Conservation (phyloP, 2,888 invertebrate species). For the Itoplectis maculator region DNA sequence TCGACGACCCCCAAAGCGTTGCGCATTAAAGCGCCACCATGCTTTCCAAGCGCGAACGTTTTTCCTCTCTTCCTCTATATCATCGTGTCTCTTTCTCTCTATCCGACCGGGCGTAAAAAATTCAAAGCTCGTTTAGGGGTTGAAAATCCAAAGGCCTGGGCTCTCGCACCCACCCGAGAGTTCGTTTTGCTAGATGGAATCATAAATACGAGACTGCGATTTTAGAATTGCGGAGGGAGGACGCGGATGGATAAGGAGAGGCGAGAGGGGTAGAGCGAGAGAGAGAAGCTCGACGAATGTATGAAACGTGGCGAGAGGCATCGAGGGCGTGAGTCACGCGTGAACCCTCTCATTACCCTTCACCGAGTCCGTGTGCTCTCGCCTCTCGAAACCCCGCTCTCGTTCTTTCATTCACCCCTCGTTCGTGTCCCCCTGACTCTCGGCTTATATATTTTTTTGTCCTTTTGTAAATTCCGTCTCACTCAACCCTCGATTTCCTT, state of each 20-base stretch:
- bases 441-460: slow-evolving; percentile 14
- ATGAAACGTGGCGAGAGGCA: slow-evolving; percentile 53
- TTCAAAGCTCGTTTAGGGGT: slow-evolving; percentile 67
- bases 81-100: slow-evolving; percentile 15
- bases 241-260: no score
- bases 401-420: slow-evolving; percentile 57
- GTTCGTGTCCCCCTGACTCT: slow-evolving; percentile 7
- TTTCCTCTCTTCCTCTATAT: slow-evolving; percentile 35
- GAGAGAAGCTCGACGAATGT: slow-evolving; percentile 56
- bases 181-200: slow-evolving; percentile 62
- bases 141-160: slow-evolving; percentile 56
- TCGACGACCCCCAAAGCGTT: slow-evolving; percentile 65
- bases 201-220: slow-evolving; percentile 66
- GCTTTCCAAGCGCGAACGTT: slow-evolving; percentile 40
- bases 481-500: slow-evolving; percentile 3
- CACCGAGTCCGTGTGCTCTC: slow-evolving; percentile 48
- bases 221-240: slow-evolving; percentile 58
- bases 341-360: slow-evolving; percentile 60
- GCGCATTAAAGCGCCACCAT: slow-evolving; percentile 62
- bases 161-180: no score
- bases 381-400: slow-evolving; percentile 51
- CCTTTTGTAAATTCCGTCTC: slow-evolving; percentile 39
- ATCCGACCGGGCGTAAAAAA: slow-evolving; percentile 65
- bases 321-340: slow-evolving; percentile 65
- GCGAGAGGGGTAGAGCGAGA: neutral